Evolutionary conservation across 1,140 invertebrate genomes (phyloP), one percentile per base, ranked within the genome.

Genomic region (Ceratoteleas bidentatus): DNA sequence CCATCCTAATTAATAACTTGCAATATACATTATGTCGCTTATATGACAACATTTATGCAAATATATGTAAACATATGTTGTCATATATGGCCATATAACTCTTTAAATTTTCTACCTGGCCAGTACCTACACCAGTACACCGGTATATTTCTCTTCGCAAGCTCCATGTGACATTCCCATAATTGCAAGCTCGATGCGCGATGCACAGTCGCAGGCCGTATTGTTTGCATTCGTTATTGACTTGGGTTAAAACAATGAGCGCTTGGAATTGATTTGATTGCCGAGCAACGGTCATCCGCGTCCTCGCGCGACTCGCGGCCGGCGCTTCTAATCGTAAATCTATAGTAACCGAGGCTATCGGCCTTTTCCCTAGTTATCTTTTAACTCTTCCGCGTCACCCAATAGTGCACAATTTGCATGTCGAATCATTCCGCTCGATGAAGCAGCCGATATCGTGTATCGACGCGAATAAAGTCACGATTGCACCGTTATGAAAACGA

Each of bases 331-430:
- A 81, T 81, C 70, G 66, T 75, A 75, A 70, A 75, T 81, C 70
- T 75, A 66, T 70, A 70, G 16, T 45, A 75, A 40, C 57, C 53
- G 78, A 75, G 78, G 78, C 78, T 81, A 81, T 70, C 78, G 78
- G 78, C 70, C 78, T 75, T 61, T 81, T 81, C 78, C 70, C 78
- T 75, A 74, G 70, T 81, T 74, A 58, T 65, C 57, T 68, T 70
- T 69, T 74, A 70, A 81, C 70, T 81, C 78, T 81, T 75, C 70
- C 64, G 78, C 70, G 58, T 74, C 70, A 65, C 58, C 65, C 64
- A 70, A 80, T 74, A 52, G 69, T 49, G 6, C 36, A 70, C 65
- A 75, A 75, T 70, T 74, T 75, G 65, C 78, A 70, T 74, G 58
- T 60, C 57, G 43, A 80, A 70, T 74, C 58, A 70, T 75, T 70